phyloP scores from a whole-genome alignment of 2,113 vertebrate genomes.

The Menura novaehollandiae region DNA sequence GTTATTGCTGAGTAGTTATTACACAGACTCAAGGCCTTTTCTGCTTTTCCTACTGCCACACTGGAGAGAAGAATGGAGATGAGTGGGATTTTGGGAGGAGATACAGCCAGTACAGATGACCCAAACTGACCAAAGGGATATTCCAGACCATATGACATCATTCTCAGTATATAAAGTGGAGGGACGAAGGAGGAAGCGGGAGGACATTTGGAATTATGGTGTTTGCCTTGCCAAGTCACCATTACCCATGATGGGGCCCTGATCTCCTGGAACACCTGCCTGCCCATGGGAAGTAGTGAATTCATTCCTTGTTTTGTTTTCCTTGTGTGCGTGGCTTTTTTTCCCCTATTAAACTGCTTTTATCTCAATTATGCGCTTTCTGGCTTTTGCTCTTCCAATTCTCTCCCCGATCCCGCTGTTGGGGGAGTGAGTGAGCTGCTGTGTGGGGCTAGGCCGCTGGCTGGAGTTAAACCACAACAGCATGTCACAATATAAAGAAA shows the following conservation, averaged over 20 bases:
- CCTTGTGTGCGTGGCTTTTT: background rate
- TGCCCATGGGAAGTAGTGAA: background rate
- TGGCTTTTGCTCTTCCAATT: background rate
- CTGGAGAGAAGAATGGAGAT: background rate
- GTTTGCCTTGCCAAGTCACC: background rate
- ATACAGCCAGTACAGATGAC: background rate
- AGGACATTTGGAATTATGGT: background rate
- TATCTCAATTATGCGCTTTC: background rate
- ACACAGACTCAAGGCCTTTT: background rate
- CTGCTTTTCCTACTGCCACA: accelerated
- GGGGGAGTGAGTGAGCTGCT: background rate
- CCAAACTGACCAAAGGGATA: background rate
- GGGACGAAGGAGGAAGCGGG: background rate
- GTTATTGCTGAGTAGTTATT: background rate
- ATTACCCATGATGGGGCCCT: background rate
- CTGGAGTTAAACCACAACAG: background rate
- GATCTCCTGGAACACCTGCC: background rate
- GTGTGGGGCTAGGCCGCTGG: background rate
- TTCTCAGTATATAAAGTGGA: background rate
- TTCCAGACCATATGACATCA: background rate
- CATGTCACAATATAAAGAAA: background rate
- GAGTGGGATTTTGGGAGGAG: background rate
- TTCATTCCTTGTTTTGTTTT: background rate
- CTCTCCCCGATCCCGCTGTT: background rate
- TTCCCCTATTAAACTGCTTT: background rate